These are phyloP conservation scores for Apis mellifera DNA, from an alignment of 1,140 invertebrate species.

Conservation along the genomic window DNA sequence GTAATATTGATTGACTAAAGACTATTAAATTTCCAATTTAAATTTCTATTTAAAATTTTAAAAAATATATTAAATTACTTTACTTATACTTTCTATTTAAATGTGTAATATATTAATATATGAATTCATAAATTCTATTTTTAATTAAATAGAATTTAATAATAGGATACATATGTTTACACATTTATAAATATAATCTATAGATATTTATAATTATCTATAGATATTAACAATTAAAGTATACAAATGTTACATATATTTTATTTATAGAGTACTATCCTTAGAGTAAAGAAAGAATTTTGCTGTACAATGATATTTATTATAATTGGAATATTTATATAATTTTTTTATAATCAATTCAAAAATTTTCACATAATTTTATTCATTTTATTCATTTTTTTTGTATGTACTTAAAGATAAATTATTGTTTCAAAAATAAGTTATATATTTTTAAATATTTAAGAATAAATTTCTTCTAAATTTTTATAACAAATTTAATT, in stretches of 20 bases:
- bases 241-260: background rate
- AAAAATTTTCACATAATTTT: slow-evolving; percentile 23
- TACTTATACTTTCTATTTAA: slow-evolving; percentile 47
- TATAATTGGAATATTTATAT: slow-evolving; percentile 31
- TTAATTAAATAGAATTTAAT: slow-evolving; percentile 12
- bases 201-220: background rate
- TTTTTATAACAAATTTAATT: slow-evolving; percentile 27
- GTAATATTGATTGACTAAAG: slow-evolving; percentile 78
- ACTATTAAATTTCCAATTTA: slow-evolving; percentile 79
- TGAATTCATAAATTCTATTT: slow-evolving; percentile 53
- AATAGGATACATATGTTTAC: background rate
- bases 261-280: background rate
- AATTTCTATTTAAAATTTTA: slow-evolving; percentile 54
- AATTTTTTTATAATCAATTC: slow-evolving; percentile 22
- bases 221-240: background rate
- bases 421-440: background rate
- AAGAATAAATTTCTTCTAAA: slow-evolving; percentile 24
- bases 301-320: slow-evolving; percentile 14
- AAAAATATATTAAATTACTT: background rate
- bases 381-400: slow-evolving; percentile 6
- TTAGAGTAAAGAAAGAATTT: slow-evolving; percentile 2
- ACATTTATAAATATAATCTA: background rate
- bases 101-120: slow-evolving; percentile 50
- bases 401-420: slow-evolving; percentile 36
- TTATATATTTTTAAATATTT: slow-evolving; percentile 36